Conservation (phyloP, 2,113 vertebrate species). For the Lota lota region DNA sequence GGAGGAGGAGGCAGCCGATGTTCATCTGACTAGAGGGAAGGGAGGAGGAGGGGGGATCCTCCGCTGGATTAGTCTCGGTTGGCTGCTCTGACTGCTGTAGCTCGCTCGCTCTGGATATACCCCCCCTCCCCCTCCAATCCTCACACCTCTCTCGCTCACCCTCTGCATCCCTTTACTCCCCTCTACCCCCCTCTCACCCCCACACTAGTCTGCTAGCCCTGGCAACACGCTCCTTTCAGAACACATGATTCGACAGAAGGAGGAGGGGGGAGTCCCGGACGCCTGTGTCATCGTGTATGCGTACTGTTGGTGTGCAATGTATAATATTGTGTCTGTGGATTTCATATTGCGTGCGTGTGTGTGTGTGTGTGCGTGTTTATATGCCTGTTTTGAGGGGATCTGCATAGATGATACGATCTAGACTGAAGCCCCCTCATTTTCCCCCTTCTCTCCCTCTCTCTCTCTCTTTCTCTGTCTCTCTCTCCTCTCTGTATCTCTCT, state of each 20-base stretch:
- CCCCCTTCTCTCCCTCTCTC: too few species aligned
- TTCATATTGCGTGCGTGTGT: constrained; percentile 1
- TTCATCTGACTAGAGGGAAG: constrained; percentile 69
- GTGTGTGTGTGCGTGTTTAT: constrained; percentile 10
- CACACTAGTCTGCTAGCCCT: constrained; percentile 60
- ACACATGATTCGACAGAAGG: constrained; percentile 78
- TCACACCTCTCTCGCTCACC: constrained; percentile 19
- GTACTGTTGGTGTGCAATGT: too few species aligned
- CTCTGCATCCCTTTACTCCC: constrained; percentile 16
- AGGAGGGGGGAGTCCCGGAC: constrained; percentile 69
- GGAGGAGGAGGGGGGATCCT: constrained; percentile 72
- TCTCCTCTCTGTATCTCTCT: constrained; percentile 15
- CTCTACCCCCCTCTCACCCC: constrained; percentile 18
- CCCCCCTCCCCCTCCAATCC: constrained; percentile 18
- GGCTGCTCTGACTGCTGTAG: constrained; percentile 52
- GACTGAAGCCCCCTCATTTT: neutral
- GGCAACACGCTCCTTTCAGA: constrained; percentile 63
- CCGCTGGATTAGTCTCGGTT: constrained; percentile 69
- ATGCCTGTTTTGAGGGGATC: constrained; percentile 11
- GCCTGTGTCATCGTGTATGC: constrained; percentile 7
- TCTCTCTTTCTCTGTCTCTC: neutral
- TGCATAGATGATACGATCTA: constrained; percentile 16
- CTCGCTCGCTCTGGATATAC: constrained; percentile 18
- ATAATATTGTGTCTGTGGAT: neutral
- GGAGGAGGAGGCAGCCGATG: constrained; percentile 53